These are phyloP conservation scores for Butorides virescens DNA, from an alignment of 2,113 vertebrate genomes.

Conservation along the genomic window DNA sequence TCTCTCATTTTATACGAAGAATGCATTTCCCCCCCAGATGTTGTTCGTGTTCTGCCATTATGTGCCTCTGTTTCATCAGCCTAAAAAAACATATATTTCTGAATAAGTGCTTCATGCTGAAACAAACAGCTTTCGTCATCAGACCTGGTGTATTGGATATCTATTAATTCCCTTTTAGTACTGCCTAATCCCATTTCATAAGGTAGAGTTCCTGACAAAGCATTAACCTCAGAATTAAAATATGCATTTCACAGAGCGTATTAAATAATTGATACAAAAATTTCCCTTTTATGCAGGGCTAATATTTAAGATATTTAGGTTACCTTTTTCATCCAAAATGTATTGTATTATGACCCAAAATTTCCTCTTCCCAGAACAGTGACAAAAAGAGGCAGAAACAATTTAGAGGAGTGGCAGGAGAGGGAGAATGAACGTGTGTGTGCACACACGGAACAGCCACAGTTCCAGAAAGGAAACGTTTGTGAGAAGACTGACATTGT, in stretches of 20 bases:
- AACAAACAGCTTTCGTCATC: not conserved
- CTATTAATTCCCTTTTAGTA: not conserved
- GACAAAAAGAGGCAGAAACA: not conserved
- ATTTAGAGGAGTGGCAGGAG: not conserved
- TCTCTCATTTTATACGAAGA: not conserved
- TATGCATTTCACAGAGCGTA: not conserved
- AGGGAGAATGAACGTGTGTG: not conserved
- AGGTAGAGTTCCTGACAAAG: not conserved
- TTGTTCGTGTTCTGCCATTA: not conserved
- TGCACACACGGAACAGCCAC: not conserved
- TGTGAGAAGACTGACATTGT: not conserved
- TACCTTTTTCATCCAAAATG: not conserved
- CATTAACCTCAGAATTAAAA: not conserved
- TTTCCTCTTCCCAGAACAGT: not conserved
- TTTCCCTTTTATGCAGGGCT: not conserved
- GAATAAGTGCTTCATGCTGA: not conserved
- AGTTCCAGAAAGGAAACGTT: not conserved
- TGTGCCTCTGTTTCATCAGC: not conserved
- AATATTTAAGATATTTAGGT: not conserved
- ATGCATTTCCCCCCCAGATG: rapidly evolving
- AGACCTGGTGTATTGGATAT: not conserved
- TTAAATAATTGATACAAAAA: not conserved
- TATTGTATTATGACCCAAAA: not conserved
- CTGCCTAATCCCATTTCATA: not conserved
- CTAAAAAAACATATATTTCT: not conserved